Percentiles rank a stretch among this genome's conserved stretches.
Evolutionary conservation across 2,113 vertebrate species (phyloP).

Genomic region (Taxidea taxus): DNA sequence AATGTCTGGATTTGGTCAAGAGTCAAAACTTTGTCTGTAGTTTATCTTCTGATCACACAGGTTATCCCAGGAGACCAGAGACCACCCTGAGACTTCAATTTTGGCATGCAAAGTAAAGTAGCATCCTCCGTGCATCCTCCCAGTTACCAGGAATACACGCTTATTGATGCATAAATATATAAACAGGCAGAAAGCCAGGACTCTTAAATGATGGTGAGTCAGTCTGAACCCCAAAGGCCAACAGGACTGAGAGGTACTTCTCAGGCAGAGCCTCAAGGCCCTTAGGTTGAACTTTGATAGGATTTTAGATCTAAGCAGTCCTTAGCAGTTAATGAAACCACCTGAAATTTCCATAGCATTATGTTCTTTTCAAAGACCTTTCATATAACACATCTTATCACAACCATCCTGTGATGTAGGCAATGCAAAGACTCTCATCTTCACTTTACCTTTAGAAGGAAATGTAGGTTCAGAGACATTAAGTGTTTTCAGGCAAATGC

Average conservation of each 20-base stretch:
- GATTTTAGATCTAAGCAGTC: not conserved
- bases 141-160: not conserved
- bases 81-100: conserved; percentile 68
- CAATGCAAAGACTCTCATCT: not conserved
- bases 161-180: conserved; percentile 61
- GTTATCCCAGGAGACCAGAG: conserved; percentile 62
- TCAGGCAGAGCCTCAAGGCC: not conserved
- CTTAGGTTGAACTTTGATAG: not conserved
- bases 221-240: not conserved
- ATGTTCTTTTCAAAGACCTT: conserved; percentile 1
- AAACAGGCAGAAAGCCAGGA: conserved; percentile 49
- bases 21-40: conserved; percentile 69
- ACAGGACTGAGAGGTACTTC: not conserved
- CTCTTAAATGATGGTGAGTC: conserved; percentile 13
- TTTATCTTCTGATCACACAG: conserved; percentile 59
- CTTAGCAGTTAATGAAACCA: not conserved
- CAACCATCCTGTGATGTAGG: not conserved
- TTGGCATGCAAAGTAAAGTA: conserved; percentile 40
- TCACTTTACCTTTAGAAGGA: not conserved
- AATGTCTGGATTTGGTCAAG: conserved; percentile 71
- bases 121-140: not conserved
- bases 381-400: not conserved
- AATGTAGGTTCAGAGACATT: not conserved
- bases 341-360: not conserved
- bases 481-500: not conserved